A percentile compares a stretch with the other conserved stretches of the same genome.
These are phyloP conservation scores for Tychaedon coryphoeus DNA, from an alignment of 2,113 vertebrate genomes.

Conservation along the genomic window DNA sequence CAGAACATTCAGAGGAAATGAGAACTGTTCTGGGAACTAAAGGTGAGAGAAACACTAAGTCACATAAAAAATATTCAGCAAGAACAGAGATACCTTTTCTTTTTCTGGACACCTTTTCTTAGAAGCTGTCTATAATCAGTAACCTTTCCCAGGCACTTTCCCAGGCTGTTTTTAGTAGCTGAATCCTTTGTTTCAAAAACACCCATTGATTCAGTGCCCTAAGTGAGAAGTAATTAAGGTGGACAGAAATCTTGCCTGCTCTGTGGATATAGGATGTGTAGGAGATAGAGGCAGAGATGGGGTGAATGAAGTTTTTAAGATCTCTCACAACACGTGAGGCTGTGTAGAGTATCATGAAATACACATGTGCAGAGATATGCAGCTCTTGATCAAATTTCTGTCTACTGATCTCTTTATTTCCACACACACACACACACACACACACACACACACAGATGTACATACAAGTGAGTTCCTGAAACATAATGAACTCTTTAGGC, in stretches of 20 bases:
- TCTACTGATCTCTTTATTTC: neutral
- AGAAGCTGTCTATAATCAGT: conserved; percentile 21
- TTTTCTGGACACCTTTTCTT: conserved; percentile 27
- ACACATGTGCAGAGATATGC: neutral
- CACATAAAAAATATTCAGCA: conserved; percentile 39
- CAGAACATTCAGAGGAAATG: conserved; percentile 47
- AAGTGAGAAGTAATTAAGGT: conserved; percentile 44
- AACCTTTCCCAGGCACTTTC: conserved; percentile 45
- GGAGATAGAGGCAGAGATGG: neutral
- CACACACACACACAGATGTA: neutral
- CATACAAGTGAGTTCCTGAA: neutral
- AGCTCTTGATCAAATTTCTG: neutral
- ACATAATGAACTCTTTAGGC: conserved; percentile 51
- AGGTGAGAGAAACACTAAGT: conserved; percentile 52
- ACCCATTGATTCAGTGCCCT: conserved; percentile 49
- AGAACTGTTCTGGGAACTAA: conserved; percentile 51
- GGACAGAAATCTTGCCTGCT: conserved; percentile 6
- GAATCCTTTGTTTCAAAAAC: conserved; percentile 61
- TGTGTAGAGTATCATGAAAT: neutral
- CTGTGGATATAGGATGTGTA: neutral
- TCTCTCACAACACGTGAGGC: neutral
- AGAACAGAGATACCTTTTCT: conserved; percentile 14
- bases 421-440: neutral
- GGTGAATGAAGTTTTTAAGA: neutral
- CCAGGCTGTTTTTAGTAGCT: conserved; percentile 41